These are phyloP conservation scores for Apotomis betuletana DNA, from an alignment of 2,888 invertebrate species.

Conservation along the genomic window DNA sequence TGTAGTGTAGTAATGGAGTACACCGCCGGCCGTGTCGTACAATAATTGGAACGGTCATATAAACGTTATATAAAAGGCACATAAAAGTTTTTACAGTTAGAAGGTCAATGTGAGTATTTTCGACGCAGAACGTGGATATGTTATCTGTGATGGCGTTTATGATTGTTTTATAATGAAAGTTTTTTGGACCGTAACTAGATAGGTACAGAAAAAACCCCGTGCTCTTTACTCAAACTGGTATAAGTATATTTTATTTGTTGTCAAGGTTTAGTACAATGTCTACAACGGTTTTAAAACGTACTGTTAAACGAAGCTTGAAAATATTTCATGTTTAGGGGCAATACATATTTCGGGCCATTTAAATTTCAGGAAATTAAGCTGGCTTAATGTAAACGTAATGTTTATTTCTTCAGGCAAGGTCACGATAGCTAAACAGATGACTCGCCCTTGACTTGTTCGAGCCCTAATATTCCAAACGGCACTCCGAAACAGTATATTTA, in stretches of 20 bases:
- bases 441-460: slow-evolving; percentile 28
- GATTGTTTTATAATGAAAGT: slow-evolving; percentile 1
- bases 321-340: slow-evolving; percentile 21
- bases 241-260: neutral
- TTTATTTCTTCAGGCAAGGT: slow-evolving; percentile 34
- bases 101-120: neutral
- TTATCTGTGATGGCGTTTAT: slow-evolving; percentile 3
- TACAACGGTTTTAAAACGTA: slow-evolving; percentile 5
- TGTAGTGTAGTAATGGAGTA: slow-evolving; percentile 19
- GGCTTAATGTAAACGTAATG: slow-evolving; percentile 22
- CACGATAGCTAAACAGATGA: slow-evolving; percentile 27
- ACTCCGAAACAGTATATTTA: slow-evolving; percentile 35
- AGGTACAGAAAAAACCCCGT: neutral
- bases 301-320: slow-evolving; percentile 18
- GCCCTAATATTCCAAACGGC: slow-evolving; percentile 30
- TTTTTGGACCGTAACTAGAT: neutral
- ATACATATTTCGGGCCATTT: slow-evolving; percentile 13
- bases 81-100: slow-evolving; percentile 1
- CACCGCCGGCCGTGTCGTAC: neutral
- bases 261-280: neutral
- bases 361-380: slow-evolving; percentile 32
- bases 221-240: neutral
- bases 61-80: slow-evolving; percentile 4
- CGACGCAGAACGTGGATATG: neutral
- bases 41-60: slow-evolving; percentile 6